Evolutionary conservation across 2,888 invertebrate genomes (phyloP).

Genomic region (Dicyrtoma fusca): DNA sequence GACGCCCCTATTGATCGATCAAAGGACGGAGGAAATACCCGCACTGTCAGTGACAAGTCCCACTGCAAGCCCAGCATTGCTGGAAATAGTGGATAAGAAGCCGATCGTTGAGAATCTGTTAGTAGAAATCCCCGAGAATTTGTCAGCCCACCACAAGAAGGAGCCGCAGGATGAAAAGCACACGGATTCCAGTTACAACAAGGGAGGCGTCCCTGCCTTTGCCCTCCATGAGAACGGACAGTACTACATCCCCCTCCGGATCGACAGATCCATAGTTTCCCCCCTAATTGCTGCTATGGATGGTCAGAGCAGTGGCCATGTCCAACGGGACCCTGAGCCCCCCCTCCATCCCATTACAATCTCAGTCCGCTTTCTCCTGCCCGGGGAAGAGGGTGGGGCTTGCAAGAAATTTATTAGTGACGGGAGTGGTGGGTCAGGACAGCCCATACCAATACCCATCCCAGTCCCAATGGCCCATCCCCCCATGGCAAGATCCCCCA

Average conservation of each 20-base stretch:
- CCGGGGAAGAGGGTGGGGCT: conserved; percentile 28
- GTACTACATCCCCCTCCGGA: conserved; percentile 83
- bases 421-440: background rate
- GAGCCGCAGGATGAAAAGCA: no score
- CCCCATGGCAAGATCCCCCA: no score
- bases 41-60: background rate
- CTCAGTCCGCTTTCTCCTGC: conserved; percentile 65
- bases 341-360: conserved; percentile 85
- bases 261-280: conserved; percentile 74
- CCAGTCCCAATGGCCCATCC: background rate
- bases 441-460: background rate
- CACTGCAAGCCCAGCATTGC: background rate
- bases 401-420: background rate
- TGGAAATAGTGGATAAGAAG: conserved; percentile 16
- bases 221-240: conserved; percentile 85
- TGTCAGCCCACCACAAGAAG: no score
- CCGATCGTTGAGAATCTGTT: conserved; percentile 14
- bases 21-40: background rate
- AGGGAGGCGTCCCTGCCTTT: conserved; percentile 78
- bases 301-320: no score
- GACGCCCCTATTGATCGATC: background rate
- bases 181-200: conserved; percentile 17
- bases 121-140: background rate
- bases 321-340: conserved; percentile 65
- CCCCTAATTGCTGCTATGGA: conserved; percentile 67